These are phyloP conservation scores for Corythaeola cristata DNA, from an alignment of 2,113 vertebrate species.

Conservation along the genomic window DNA sequence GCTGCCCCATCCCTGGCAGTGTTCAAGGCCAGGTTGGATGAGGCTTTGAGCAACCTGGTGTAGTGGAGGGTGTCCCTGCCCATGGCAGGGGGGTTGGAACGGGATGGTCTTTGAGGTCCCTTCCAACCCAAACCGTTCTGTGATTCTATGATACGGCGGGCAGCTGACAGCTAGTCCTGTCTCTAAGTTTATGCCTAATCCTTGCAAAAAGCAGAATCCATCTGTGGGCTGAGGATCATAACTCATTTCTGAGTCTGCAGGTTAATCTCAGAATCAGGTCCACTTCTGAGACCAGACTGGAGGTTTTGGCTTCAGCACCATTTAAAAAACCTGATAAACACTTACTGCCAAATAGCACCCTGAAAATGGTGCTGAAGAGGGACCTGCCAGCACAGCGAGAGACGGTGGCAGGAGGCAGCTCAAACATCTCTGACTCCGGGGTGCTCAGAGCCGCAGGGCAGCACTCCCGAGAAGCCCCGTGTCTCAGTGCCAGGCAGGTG, in stretches of 20 bases:
- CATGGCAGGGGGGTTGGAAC: too few species aligned
- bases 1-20: too few species aligned
- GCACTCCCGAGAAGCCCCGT: accelerated
- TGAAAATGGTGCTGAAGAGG: neutral
- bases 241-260: neutral
- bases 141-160: neutral
- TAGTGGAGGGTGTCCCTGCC: too few species aligned
- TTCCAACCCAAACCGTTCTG: too few species aligned
- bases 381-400: neutral
- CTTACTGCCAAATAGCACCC: accelerated
- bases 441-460: neutral
- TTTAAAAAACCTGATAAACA: neutral
- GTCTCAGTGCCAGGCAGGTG: neutral
- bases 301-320: neutral
- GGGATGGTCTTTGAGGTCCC: too few species aligned
- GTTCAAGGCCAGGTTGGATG: too few species aligned
- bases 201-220: neutral
- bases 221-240: neutral
- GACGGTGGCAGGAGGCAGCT: neutral
- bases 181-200: neutral
- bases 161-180: neutral
- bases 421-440: accelerated
- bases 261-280: neutral
- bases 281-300: neutral
- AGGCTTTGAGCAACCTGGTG: too few species aligned